These are phyloP conservation scores for Bagarius yarrelli DNA, from an alignment of 2,113 vertebrate genomes.

Conservation along the genomic window DNA sequence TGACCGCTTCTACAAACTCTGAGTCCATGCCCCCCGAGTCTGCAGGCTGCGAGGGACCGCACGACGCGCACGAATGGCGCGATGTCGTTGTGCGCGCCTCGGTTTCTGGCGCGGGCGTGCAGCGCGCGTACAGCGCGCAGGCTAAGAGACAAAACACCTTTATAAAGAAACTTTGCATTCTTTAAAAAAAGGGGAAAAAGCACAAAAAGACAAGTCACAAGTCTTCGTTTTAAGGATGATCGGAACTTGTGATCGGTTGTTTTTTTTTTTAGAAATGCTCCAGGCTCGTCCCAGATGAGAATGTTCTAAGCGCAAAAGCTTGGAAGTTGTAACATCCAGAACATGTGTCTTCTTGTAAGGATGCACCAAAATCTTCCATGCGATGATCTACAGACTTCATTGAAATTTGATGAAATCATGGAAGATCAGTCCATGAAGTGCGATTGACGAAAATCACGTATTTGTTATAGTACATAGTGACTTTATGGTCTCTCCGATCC, in stretches of 20 bases:
- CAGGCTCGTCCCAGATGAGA: conserved; percentile 5
- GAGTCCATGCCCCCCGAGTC: conserved; percentile 81
- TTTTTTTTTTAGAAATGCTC: conserved; percentile 4
- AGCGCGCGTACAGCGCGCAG: conserved; percentile 62
- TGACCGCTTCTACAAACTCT: conserved; percentile 93
- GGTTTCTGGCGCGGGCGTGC: conserved; percentile 73
- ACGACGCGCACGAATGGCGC: conserved; percentile 84
- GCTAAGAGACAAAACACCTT: conserved; percentile 62
- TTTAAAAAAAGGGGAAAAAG: not conserved
- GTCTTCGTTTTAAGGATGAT: not conserved
- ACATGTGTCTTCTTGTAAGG: not conserved
- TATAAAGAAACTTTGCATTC: conserved; percentile 67
- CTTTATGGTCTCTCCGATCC: conserved; percentile 21
- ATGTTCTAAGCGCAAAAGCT: not conserved
- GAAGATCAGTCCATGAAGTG: conserved; percentile 27
- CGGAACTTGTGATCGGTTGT: not conserved
- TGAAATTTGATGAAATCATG: conserved; percentile 3
- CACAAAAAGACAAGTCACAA: conserved; percentile 13
- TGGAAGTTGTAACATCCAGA: conserved; percentile 38
- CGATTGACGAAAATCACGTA: conserved; percentile 15
- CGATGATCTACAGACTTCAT: conserved; percentile 14
- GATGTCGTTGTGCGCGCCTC: conserved; percentile 66
- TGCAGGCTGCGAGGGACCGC: conserved; percentile 78
- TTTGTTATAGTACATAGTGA: conserved; percentile 18
- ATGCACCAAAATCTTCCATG: conserved; percentile 26